These are phyloP conservation scores for Dicyrtomina minuta DNA, from an alignment of 2,888 invertebrate genomes.

Conservation along the genomic window DNA sequence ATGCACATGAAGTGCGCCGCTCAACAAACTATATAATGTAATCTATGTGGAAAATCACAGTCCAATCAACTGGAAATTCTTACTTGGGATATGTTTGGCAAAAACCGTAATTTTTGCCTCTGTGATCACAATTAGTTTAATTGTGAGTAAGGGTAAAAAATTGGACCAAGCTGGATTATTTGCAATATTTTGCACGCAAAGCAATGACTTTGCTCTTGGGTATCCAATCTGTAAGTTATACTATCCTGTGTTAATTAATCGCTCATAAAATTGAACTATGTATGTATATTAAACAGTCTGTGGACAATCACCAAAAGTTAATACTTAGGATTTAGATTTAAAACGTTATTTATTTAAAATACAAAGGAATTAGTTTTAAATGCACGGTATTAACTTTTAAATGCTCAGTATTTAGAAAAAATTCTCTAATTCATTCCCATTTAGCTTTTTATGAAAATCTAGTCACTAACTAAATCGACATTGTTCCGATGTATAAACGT, in stretches of 20 bases:
- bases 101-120: conserved; percentile 81
- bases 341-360: neutral
- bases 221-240: conserved; percentile 79
- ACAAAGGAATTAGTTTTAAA: too few species aligned
- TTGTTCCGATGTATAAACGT: too few species aligned
- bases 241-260: neutral
- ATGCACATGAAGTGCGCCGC: too few species aligned
- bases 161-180: conserved; percentile 77
- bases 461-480: too few species aligned
- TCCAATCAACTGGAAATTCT: conserved; percentile 86
- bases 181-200: conserved; percentile 93
- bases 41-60: too few species aligned
- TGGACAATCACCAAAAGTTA: too few species aligned
- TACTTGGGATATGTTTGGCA: conserved; percentile 79
- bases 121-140: conserved; percentile 73
- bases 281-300: neutral
- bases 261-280: neutral
- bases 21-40: too few species aligned
- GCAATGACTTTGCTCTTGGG: conserved; percentile 96
- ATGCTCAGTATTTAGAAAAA: too few species aligned
- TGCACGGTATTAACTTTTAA: too few species aligned
- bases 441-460: too few species aligned
- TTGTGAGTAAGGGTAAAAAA: conserved; percentile 73
- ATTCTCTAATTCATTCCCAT: too few species aligned
- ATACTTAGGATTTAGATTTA: neutral